Evolutionary conservation across 2,113 vertebrate genomes (phyloP).

Genomic region (Centropus unirufus): DNA sequence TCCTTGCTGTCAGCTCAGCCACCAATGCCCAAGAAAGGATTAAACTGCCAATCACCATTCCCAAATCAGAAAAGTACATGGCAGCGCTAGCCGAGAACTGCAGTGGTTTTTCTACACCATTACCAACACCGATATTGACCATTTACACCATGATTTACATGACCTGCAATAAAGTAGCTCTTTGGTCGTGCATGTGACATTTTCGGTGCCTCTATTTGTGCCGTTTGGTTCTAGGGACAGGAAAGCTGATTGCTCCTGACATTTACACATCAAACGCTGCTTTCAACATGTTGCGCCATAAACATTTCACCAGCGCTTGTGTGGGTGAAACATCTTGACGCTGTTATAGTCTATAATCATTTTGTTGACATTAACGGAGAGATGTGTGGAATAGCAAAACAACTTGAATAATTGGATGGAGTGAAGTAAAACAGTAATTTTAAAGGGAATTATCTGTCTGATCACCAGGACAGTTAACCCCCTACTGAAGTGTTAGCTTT

Average conservation of each 20-base stretch:
- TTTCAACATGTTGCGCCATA: neutral
- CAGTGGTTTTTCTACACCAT: neutral
- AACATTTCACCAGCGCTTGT: conserved; percentile 20
- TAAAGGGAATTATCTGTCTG: conserved; percentile 7
- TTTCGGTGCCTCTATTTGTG: neutral
- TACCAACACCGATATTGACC: neutral
- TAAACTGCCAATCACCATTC: accelerated
- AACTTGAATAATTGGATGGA: conserved; percentile 36
- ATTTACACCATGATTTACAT: neutral
- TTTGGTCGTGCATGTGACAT: neutral
- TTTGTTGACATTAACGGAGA: conserved; percentile 58
- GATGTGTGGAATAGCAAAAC: conserved; percentile 30
- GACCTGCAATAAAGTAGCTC: neutral
- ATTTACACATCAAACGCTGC: conserved; percentile 52
- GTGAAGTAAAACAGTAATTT: conserved; percentile 64
- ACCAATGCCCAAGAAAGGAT: neutral
- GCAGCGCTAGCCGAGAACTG: neutral
- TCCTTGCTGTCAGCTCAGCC: accelerated
- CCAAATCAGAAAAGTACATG: accelerated
- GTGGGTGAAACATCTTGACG: conserved; percentile 44
- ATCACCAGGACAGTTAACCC: conserved; percentile 3
- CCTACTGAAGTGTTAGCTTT: neutral
- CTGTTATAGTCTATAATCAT: conserved; percentile 51
- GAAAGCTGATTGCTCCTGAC: conserved; percentile 22
- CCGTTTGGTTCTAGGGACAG: neutral